phyloP scores from a whole-genome alignment of 1,140 invertebrate species.

The Eueides isabella region DNA sequence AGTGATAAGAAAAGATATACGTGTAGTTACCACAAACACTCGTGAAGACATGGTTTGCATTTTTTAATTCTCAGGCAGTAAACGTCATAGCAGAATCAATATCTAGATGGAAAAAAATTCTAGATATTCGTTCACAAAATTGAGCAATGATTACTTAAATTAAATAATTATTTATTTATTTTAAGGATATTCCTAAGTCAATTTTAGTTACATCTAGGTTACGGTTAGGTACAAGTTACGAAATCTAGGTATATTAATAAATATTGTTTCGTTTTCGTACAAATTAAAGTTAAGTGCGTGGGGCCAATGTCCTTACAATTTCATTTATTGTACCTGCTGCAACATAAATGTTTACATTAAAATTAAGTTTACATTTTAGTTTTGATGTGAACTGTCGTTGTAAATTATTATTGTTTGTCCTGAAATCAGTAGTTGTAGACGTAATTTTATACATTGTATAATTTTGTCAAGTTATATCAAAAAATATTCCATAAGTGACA shows the following conservation, averaged over 20 bases:
- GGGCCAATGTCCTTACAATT: too few species aligned
- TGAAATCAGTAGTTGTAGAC: not conserved
- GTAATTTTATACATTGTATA: not conserved
- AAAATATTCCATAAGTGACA: not conserved
- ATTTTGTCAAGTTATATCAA: not conserved
- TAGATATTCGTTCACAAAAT: slow-evolving; percentile 64
- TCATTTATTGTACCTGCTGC: too few species aligned
- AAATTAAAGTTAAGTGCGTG: too few species aligned
- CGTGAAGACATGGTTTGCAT: not conserved
- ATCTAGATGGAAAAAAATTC: slow-evolving; percentile 4
- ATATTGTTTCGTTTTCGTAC: too few species aligned
- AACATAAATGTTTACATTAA: too few species aligned
- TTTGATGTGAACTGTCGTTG: too few species aligned
- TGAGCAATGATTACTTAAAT: slow-evolving; percentile 78
- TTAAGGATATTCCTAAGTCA: slow-evolving; percentile 51
- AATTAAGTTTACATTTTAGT: too few species aligned
- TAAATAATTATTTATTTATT: slow-evolving; percentile 72
- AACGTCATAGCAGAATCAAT: slow-evolving; percentile 12
- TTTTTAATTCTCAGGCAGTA: slow-evolving; percentile 9
- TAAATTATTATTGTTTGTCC: not conserved
- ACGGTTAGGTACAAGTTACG: not conserved
- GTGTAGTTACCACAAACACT: not conserved
- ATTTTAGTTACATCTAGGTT: not conserved
- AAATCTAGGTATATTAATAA: not conserved
- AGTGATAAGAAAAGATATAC: not conserved